These are phyloP conservation scores for Mus pahari DNA, from an alignment of 2,113 vertebrate genomes.

Conservation along the genomic window DNA sequence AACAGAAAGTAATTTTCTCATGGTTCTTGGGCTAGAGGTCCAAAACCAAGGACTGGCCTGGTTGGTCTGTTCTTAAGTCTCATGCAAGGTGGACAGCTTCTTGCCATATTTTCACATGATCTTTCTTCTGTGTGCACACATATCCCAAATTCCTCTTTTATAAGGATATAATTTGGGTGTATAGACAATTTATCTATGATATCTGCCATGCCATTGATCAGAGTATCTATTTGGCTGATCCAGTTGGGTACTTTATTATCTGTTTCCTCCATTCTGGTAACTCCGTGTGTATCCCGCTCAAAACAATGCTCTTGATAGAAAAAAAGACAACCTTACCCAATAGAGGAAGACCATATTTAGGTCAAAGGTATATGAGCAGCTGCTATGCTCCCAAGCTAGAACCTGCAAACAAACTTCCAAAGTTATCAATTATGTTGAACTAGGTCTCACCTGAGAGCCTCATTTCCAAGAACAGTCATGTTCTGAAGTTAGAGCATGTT, in stretches of 20 bases:
- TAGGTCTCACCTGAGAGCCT: neutral
- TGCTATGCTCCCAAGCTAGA: neutral
- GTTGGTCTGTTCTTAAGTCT: neutral
- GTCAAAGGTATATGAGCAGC: neutral
- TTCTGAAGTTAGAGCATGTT: neutral
- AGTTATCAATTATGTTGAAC: neutral
- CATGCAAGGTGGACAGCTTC: neutral
- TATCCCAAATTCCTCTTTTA: neutral
- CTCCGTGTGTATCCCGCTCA: neutral
- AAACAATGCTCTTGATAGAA: neutral
- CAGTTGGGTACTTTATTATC: neutral
- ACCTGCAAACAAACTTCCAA: neutral
- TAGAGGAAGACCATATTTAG: neutral
- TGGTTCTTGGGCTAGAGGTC: neutral
- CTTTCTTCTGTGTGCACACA: neutral
- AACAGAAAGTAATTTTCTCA: slow-evolving; percentile 14
- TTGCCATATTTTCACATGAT: neutral
- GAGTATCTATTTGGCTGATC: neutral
- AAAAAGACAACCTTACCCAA: neutral
- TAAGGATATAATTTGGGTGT: neutral
- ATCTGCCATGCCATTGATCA: neutral
- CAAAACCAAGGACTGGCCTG: neutral
- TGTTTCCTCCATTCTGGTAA: neutral
- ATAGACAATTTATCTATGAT: neutral
- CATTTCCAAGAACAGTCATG: neutral